A percentile compares a stretch with the other conserved stretches of the same genome.
Conservation (phyloP, 23 tunicate genomes). For the Trididemnum miniatum region DNA sequence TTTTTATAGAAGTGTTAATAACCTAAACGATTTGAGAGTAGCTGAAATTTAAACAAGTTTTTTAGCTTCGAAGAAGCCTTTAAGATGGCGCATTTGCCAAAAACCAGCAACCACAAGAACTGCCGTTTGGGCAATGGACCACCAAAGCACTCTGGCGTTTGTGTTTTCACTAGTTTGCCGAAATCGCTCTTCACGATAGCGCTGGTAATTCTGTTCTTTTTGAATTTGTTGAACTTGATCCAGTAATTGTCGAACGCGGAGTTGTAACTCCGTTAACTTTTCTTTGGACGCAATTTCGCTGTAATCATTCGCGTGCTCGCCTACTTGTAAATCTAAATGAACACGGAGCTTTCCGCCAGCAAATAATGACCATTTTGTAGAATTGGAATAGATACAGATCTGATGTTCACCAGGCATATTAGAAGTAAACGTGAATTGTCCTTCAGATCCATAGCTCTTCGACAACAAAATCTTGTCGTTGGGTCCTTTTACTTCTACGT, state of each 20-base stretch:
- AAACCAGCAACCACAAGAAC: slow-evolving; percentile 81
- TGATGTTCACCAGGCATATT: slow-evolving; percentile 53
- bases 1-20: too few relatives aligned
- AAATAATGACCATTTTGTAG: slow-evolving; percentile 66
- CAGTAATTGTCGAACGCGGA: slow-evolving; percentile 49
- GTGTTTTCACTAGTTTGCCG: slow-evolving; percentile 41
- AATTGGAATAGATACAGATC: slow-evolving; percentile 65
- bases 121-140: slow-evolving; percentile 62
- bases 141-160: slow-evolving; percentile 49
- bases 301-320: slow-evolving; percentile 59
- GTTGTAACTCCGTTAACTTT: slow-evolving; percentile 50
- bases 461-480: slow-evolving; percentile 38
- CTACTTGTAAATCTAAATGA: slow-evolving; percentile 42
- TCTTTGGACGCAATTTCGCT: slow-evolving; percentile 54
- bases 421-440: slow-evolving; percentile 36
- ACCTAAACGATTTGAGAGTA: neutral
- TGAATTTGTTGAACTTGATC: slow-evolving; percentile 67
- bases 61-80: slow-evolving; percentile 97
- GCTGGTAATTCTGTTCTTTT: slow-evolving; percentile 69
- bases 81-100: slow-evolving; percentile 98
- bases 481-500: slow-evolving; percentile 58
- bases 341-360: slow-evolving; percentile 50
- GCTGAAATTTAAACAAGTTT: slow-evolving; percentile 74
- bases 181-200: slow-evolving; percentile 48
- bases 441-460: slow-evolving; percentile 48